A percentile compares a stretch with the other conserved stretches of the same genome.
Conservation (phyloP, 2,888 invertebrate species). For the Baronia brevicornis region DNA sequence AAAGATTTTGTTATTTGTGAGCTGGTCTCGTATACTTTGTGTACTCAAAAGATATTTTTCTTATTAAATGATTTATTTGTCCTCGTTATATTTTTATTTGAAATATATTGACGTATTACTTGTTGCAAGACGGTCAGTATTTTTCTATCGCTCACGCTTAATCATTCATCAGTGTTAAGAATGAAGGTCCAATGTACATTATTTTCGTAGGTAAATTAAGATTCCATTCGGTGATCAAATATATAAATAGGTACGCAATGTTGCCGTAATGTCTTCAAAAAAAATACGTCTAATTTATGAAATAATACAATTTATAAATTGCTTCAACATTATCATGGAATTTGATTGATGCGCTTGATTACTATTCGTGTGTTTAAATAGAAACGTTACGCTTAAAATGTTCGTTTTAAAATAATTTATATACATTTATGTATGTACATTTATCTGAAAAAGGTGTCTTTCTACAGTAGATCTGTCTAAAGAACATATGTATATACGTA, state of each 20-base stretch:
- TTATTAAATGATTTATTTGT: conserved; percentile 34
- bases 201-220: conserved; percentile 62
- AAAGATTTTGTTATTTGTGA: conserved; percentile 47
- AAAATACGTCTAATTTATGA: conserved; percentile 39
- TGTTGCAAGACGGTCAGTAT: conserved; percentile 32
- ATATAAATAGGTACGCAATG: conserved; percentile 22
- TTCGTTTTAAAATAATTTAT: conserved; percentile 55
- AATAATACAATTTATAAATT: conserved; percentile 37
- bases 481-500: conserved; percentile 24
- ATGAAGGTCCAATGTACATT: conserved; percentile 62
- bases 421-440: conserved; percentile 64
- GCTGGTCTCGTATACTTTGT: conserved; percentile 69
- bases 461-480: conserved; percentile 71
- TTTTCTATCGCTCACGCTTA: conserved; percentile 35
- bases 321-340: conserved; percentile 44
- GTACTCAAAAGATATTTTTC: conserved; percentile 65
- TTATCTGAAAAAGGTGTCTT: conserved; percentile 63
- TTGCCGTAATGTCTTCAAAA: conserved; percentile 44
- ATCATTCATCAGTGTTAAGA: conserved; percentile 48
- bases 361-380: conserved; percentile 66
- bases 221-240: conserved; percentile 43
- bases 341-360: conserved; percentile 61
- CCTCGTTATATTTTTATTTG: conserved; percentile 39
- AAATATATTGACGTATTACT: conserved; percentile 27
- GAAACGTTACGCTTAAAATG: conserved; percentile 69